These are phyloP conservation scores for Pterobdella sp. DNA, from an alignment of 2,888 invertebrate genomes.

Conservation along the genomic window DNA sequence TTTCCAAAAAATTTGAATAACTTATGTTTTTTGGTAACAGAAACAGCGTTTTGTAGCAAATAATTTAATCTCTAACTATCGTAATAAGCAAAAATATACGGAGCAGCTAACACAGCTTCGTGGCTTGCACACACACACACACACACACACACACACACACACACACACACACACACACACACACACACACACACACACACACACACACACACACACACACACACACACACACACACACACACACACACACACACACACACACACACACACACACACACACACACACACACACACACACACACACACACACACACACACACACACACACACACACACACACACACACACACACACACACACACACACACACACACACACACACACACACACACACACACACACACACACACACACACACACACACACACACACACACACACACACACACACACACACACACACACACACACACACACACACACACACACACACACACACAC, in stretches of 20 bases:
- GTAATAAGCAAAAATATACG: too few relatives aligned
- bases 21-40: too few relatives aligned
- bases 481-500: conserved; percentile 15
- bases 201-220: neutral
- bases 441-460: conserved; percentile 16
- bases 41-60: too few relatives aligned
- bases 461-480: conserved; percentile 16
- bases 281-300: conserved; percentile 16
- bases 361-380: conserved; percentile 15
- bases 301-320: conserved; percentile 16
- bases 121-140: conserved; percentile 4
- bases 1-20: too few relatives aligned
- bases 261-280: conserved; percentile 16
- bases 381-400: conserved; percentile 14
- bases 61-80: too few relatives aligned
- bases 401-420: conserved; percentile 14
- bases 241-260: conserved; percentile 16
- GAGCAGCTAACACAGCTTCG: too few relatives aligned
- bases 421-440: conserved; percentile 16
- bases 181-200: neutral
- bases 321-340: conserved; percentile 16
- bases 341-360: conserved; percentile 16
- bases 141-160: conserved; percentile 4
- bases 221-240: neutral
- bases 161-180: conserved; percentile 4